phyloP scores from a whole-genome alignment of 2,888 invertebrate genomes.

The Tetheella fluctuosa region DNA sequence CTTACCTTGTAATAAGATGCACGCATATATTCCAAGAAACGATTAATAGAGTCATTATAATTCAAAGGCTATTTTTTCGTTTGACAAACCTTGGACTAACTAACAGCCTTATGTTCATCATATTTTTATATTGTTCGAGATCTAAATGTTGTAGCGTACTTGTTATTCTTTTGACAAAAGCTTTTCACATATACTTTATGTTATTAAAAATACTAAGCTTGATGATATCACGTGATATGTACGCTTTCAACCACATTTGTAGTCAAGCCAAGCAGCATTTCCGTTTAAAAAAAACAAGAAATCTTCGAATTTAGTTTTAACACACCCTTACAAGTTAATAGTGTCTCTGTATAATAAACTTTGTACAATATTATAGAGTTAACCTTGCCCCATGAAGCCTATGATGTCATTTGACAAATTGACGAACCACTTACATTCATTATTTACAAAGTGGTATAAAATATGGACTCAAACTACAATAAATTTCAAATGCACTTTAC shows the following conservation, averaged over 20 bases:
- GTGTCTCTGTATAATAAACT: background rate
- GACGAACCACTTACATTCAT: conserved; percentile 39
- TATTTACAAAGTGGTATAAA: conserved; percentile 16
- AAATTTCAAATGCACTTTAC: background rate
- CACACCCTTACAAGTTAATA: background rate
- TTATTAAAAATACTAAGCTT: too few relatives aligned
- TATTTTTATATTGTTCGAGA: background rate
- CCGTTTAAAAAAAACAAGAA: background rate
- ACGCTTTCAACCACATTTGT: too few relatives aligned
- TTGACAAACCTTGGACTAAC: conserved; percentile 9
- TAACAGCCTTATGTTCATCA: background rate
- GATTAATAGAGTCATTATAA: conserved; percentile 7
- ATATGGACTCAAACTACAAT: background rate
- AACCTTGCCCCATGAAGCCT: conserved; percentile 52
- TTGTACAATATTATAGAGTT: conserved; percentile 29
- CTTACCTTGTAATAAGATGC: conserved; percentile 27
- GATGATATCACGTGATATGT: too few relatives aligned
- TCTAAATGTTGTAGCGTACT: background rate
- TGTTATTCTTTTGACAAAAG: too few relatives aligned
- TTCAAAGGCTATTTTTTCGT: conserved; percentile 11
- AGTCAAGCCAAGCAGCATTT: too few relatives aligned
- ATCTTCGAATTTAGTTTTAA: background rate
- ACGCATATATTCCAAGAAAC: background rate
- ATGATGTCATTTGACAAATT: conserved; percentile 59
- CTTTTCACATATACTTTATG: too few relatives aligned